Percentiles rank a stretch among this genome's conserved stretches.
Conservation (phyloP, 2,797 vertebrate genomes). For the Etheostoma nigrum region DNA sequence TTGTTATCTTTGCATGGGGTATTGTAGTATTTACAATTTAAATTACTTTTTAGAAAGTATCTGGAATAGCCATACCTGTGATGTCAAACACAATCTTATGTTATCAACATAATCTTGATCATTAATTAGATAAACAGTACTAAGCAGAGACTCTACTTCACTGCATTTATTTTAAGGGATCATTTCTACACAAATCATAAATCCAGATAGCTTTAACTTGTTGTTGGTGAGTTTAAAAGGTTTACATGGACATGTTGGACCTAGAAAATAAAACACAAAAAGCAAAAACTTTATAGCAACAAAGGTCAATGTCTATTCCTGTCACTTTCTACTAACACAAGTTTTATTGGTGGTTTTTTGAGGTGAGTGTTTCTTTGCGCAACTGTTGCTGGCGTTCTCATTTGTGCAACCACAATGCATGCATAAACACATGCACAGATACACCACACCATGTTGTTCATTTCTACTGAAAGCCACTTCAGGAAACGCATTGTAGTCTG, state of each 20-base stretch:
- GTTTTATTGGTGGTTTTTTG: constrained; percentile 49
- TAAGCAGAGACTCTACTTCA: not conserved
- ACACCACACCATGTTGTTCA: not conserved
- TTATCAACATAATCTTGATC: not conserved
- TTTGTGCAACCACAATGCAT: constrained; percentile 47
- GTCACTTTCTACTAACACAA: constrained; percentile 43
- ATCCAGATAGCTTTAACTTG: not conserved
- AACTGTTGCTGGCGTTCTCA: not conserved
- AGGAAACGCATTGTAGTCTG: not conserved
- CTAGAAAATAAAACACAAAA: not conserved
- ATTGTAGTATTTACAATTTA: not conserved
- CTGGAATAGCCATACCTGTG: not conserved
- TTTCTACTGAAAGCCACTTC: constrained; percentile 10
- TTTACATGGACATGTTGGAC: not conserved
- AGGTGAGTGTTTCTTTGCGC: constrained; percentile 24
- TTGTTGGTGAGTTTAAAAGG: not conserved
- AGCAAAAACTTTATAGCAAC: not conserved
- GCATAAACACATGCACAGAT: rapidly evolving
- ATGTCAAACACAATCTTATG: no score
- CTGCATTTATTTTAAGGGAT: not conserved
- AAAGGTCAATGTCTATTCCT: not conserved
- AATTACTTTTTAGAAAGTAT: constrained; percentile 13
- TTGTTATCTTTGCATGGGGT: constrained; percentile 19
- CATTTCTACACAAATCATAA: not conserved
- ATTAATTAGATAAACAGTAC: not conserved